phyloP scores from a whole-genome alignment of 2,797 vertebrate genomes.

The Echiichthys vipera region DNA sequence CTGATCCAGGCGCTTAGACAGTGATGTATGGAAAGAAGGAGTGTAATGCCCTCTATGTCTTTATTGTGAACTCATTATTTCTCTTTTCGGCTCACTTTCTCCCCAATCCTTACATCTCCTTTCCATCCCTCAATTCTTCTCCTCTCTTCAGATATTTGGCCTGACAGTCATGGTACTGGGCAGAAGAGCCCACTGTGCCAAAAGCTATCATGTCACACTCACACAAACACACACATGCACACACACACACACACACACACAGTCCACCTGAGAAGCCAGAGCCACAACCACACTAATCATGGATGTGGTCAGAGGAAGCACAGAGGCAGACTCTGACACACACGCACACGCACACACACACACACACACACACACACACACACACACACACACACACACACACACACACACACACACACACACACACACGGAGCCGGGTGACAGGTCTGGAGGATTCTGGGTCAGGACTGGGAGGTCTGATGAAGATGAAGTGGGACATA shows the following conservation, averaged over 20 bases:
- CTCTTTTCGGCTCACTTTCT: not conserved
- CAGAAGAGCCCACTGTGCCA: conserved; percentile 67
- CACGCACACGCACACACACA: conserved; percentile 8
- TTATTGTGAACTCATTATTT: conserved; percentile 7
- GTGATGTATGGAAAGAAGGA: not conserved
- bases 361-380: too few relatives aligned
- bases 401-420: not conserved
- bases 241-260: conserved; percentile 29
- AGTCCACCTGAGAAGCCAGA: conserved; percentile 70
- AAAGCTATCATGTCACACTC: conserved; percentile 65
- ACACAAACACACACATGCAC: conserved; percentile 37
- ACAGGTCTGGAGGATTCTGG: conserved; percentile 74
- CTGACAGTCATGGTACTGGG: conserved; percentile 68
- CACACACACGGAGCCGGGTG: conserved; percentile 5
- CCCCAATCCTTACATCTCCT: conserved; percentile 14
- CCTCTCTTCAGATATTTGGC: conserved; percentile 48
- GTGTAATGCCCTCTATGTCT: not conserved
- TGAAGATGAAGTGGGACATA: conserved; percentile 73
- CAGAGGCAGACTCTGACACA: conserved; percentile 5
- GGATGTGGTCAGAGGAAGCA: conserved; percentile 63
- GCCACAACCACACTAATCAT: conserved; percentile 22
- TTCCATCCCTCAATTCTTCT: conserved; percentile 24
- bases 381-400: not conserved
- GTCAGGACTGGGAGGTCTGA: conserved; percentile 71
- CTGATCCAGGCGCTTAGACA: not conserved